Base-by-base conservation (phyloP, 2,797 vertebrate species). In the Yasuhikotakia modesta region DNA sequence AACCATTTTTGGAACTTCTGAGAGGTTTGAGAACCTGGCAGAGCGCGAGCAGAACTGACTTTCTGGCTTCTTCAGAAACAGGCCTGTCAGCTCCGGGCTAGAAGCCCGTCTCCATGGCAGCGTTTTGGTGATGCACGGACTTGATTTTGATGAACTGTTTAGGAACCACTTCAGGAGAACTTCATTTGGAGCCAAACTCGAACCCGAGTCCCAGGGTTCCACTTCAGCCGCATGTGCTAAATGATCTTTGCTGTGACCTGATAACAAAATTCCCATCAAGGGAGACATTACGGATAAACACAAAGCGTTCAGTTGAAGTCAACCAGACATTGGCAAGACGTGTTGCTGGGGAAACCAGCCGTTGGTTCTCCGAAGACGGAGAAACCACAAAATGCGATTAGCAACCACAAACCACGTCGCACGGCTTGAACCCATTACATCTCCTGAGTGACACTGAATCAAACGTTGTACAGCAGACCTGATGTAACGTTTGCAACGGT, bases 331-430 rank as follows among this genome's bases (percentile, higher is more conserved):
- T 43, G 58, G 69, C n/a, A n/a, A n/a, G n/a, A n/a, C n/a, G n/a
- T n/a, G n/a, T n/a, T n/a, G n/a, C n/a, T n/a, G n/a, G n/a, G n/a
- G 73, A 35, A 8, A 48, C 65, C 3, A 58, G 67, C 14, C 14
- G 17, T 16, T 11, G 27, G 65, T 58, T 73, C 72, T 61, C 76
- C 76, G 73, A 24, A 50, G 58, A 73, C 45, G 68, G 70, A 53
- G 74, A 73, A 76, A 79, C 64, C 19, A 13, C 61, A n/a, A 70
- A 85, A 81, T 76, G 72, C 76, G 65, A 83, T 85, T 83, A 85
- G 70, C 79, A 70, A 75, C 68, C 76, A 71, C 69, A 67, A 73
- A 75, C 68, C 76, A 71, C 69, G 63, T 70, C 73, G 76, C 61
- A 71, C 52, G 65, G 60, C 61, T 73, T 74, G 63, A 55, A 64